Percentiles rank a stretch among this genome's conserved stretches.
Evolutionary conservation across 35 echinoderm and acorn worm genomes (phyloP).

Genomic region (Acanthaster planci): DNA sequence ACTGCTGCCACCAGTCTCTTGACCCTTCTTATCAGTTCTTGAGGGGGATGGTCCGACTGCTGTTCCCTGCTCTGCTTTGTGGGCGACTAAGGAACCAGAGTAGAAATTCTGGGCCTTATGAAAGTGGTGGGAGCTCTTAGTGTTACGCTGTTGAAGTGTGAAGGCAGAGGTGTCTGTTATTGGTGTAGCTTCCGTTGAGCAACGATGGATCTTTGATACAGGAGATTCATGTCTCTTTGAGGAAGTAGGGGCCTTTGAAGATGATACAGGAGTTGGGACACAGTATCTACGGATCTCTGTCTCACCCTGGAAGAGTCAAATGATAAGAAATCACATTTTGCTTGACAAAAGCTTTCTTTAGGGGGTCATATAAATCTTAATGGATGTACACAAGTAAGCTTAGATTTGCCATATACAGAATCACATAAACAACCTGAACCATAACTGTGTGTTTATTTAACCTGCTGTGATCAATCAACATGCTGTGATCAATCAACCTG

Average conservation of each 20-base stretch:
- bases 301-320: background rate
- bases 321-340: background rate
- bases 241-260: background rate
- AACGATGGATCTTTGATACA: conserved; percentile 64
- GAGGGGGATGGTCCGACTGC: background rate
- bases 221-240: background rate
- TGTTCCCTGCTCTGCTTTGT: background rate
- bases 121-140: conserved; percentile 71
- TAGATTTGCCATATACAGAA: no score
- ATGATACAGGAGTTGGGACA: conserved; percentile 3
- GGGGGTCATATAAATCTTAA: no score
- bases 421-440: no score
- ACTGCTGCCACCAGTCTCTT: background rate
- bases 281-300: background rate
- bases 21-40: background rate
- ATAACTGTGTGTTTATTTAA: no score
- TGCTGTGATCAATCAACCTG: no score
- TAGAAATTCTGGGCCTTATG: conserved; percentile 73
- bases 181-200: conserved; percentile 67
- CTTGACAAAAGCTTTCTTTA: no score
- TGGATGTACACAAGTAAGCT: no score
- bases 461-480: no score
- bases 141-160: conserved; percentile 34
- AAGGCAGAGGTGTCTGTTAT: conserved; percentile 65
- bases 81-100: background rate